Evolutionary conservation across 2,888 invertebrate species (phyloP), one percentile per base, ranked within the genome.

Genomic region (Erebia ligea): DNA sequence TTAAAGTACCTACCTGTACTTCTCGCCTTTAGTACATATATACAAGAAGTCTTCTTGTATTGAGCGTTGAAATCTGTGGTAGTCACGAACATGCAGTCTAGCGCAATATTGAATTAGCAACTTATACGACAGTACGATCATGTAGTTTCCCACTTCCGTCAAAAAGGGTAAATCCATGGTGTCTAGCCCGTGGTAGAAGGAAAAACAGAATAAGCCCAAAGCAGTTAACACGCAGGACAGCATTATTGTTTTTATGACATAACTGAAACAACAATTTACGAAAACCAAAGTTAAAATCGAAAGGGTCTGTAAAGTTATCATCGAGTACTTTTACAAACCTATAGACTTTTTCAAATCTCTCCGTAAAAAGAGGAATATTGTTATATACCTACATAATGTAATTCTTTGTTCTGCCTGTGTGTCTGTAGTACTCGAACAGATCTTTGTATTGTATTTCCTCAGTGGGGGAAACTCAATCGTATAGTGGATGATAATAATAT

Each of bases 1-100:
- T 34, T 4, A 59, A n/a, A 0, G 17, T 17, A 15, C 2, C 25
- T 76, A 86, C 87, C 84, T 85, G 73, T 86, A 86, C 71, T 78
- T 84, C 34, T 73, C 69, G 52, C 81, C 84, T 11, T 76, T 76
- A 2, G 82, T 81, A 67, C 84, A 84, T 59, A 86, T 80, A 68
- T 84, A 87, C 50, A 78, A 62, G 74, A 87, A 89, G 78, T 89
- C 88, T 17, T 79, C 79, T 71, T 79, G 78, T 72, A 88, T 77
- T 8, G 77, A 76, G 62, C 71, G 69, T 45, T 86, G 70, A 0
- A 89, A 79, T 21, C 77, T 78, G 19, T 82, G 76, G 64, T 81
- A 89, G 34, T 86, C 77, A 1, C 72, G 69, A 34, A 82, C 68
- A 75, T 88, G 82, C 0, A 67, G 63, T 62, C 79, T 81, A 1